Conservation (phyloP, 2,113 vertebrate species). For the Gnathonemus echidnorhynchus region DNA sequence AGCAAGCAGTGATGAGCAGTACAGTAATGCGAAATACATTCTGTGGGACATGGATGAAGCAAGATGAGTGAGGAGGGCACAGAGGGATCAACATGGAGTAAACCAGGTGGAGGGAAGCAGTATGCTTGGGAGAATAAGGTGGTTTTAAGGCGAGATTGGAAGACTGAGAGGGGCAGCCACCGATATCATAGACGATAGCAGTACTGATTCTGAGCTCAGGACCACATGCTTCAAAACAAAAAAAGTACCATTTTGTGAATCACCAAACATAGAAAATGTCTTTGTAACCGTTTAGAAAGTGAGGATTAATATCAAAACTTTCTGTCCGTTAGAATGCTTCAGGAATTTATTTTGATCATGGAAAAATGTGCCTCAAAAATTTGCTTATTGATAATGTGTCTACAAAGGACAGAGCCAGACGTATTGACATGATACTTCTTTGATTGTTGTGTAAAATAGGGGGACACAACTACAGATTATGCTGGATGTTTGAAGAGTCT, state of each 20-base stretch:
- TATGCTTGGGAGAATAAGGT: not conserved
- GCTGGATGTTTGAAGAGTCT: not conserved
- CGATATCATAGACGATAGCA: not conserved
- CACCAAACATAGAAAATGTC: not conserved
- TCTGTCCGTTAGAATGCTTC: not conserved
- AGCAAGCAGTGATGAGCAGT: not conserved
- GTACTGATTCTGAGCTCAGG: not conserved
- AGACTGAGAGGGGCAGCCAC: not conserved
- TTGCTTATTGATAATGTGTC: not conserved
- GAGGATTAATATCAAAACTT: not conserved
- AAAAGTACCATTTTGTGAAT: not conserved
- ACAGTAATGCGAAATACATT: not conserved
- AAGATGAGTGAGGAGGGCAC: not conserved
- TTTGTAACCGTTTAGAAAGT: not conserved
- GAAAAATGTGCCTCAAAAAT: not conserved
- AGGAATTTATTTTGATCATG: not conserved
- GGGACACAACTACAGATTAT: not conserved
- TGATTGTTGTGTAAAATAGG: not conserved
- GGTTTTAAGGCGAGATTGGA: not conserved
- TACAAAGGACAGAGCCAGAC: not conserved
- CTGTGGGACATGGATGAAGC: not conserved
- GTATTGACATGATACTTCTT: not conserved
- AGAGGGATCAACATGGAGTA: not conserved
- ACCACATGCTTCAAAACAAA: not conserved
- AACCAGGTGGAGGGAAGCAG: not conserved